Evolutionary conservation across 2,888 invertebrate genomes (phyloP), one percentile per base, ranked within the genome.

Genomic region (Acanthopleura granulata): DNA sequence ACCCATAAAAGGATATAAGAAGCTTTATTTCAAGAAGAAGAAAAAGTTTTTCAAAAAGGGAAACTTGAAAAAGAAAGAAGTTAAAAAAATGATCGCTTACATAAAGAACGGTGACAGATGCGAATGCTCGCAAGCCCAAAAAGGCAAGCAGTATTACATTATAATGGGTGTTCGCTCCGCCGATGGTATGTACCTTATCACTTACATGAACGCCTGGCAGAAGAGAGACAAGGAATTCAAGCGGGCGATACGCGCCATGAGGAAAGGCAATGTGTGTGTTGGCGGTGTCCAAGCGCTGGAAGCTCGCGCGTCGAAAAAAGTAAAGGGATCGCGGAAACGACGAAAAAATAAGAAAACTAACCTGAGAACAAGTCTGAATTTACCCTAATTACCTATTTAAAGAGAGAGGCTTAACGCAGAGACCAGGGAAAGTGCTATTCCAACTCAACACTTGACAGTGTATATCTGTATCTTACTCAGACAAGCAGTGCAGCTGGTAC

Each of bases 211-310:
- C 49, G 72, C 66, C 0, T 84, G 81, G 77, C 74, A 79, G 57
- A 75, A 75, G 49, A 77, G 76, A 72, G 75, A 79, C 69, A 77
- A 77, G 61, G 78, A 77, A 49, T 79, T 83, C 75, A 78, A 77
- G 73, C 78, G 77, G 62, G 83, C 83, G 3, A 66, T 83, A 18
- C 78, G 75, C 49, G 81, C 80, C 30, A 79, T 81, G 66, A 76
- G 77, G 62, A 84, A 83, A 76, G 76, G 74, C n/a, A 76, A 80
- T 72, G 75, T 79, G 15, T 84, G 84, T 73, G 74, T 80, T 62
- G 77, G 76, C 16, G 77, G 77, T 16, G 27, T 50, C 15, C 15
- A 50, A 51, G 49, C 50, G 0, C 73, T 62, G 25, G 73, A 66
- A 66, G 66, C 66, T 27, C 66, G 66, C 14, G 6, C 66, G 16